Evolutionary conservation across 2,888 invertebrate genomes (phyloP).

Genomic region (Heliconius cydno): DNA sequence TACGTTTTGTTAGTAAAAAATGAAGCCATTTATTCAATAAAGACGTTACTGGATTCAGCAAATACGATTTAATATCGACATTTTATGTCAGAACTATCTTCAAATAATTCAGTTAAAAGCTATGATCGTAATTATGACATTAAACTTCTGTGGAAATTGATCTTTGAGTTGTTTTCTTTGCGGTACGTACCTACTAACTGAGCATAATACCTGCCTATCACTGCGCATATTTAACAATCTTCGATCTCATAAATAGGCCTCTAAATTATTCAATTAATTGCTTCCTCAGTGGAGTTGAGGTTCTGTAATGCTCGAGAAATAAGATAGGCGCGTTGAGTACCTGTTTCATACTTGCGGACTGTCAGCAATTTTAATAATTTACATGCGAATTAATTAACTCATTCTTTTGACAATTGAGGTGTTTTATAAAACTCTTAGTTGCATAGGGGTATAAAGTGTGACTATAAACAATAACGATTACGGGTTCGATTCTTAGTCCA

Average conservation of each 20-base stretch:
- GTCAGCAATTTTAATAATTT: conserved; percentile 65
- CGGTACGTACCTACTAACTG: too few relatives aligned
- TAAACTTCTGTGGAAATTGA: neutral
- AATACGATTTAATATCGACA: neutral
- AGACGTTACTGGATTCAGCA: neutral
- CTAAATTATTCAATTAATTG: conserved; percentile 46
- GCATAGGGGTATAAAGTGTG: too few relatives aligned
- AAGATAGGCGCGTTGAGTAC: conserved; percentile 39
- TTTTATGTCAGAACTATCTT: neutral
- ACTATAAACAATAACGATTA: too few relatives aligned
- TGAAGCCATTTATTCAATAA: neutral
- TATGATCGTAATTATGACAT: neutral
- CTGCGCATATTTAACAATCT: conserved; percentile 12
- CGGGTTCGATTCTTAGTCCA: too few relatives aligned
- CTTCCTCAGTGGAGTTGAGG: neutral
- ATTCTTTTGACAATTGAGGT: conserved; percentile 65
- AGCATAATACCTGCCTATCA: conserved; percentile 3
- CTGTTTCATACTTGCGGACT: conserved; percentile 55
- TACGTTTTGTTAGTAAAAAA: neutral
- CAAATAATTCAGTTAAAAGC: neutral
- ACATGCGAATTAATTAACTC: conserved; percentile 56
- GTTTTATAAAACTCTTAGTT: conserved; percentile 52
- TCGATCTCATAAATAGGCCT: conserved; percentile 29
- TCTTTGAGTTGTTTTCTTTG: too few relatives aligned
- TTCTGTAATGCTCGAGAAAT: conserved; percentile 37